Evolutionary conservation across 2,888 invertebrate genomes (phyloP), one percentile per base, ranked within the genome.

Genomic region (Chrysolina haemoptera): DNA sequence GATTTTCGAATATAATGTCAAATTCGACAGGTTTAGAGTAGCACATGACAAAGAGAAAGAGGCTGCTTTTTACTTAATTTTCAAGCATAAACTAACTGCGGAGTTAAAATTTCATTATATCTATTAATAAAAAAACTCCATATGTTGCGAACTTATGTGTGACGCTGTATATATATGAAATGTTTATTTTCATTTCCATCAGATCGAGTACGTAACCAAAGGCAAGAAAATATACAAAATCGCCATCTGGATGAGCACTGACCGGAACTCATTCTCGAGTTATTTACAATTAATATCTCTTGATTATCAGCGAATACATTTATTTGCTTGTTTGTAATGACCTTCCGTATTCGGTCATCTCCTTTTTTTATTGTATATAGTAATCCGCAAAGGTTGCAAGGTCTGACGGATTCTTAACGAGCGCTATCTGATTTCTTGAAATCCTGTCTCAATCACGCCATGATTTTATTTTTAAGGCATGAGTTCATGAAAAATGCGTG

Each of bases 301-400:
- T 59, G n/a, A 59, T 59, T 27, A 59, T 22, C 27, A 27, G 27
- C 22, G n/a, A 59, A n/a, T 27, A 27, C 27, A 59, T 35, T 27
- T 35, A 59, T 59, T 59, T 10, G 59, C 27, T 27, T n/a, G 27
- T n/a, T 27, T 27, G 59, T 12, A 35, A 59, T 35, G 59, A 59
- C 59, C 59, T 59, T 59, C 22, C 59, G 12, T 59, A 59, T 59
- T 59, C 14, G 16, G 27, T 59, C 59, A 27, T 59, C n/a, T 59
- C 22, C 59, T 59, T 59, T 27, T 59, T 59, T 27, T 8, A 18
- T 55, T 55, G 55, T 20, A 20, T 27, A 27, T 22, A 59, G 59
- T 59, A 27, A 59, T 59, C 59, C 59, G n/a, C 59, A n/a, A 59
- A 59, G n/a, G 27, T 59, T 22, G 46, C 46, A 46, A 46, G 46